Evolutionary conservation across 1,140 invertebrate species (phyloP), one percentile per base, ranked within the genome.

Genomic region (Pectinophora gossypiella): DNA sequence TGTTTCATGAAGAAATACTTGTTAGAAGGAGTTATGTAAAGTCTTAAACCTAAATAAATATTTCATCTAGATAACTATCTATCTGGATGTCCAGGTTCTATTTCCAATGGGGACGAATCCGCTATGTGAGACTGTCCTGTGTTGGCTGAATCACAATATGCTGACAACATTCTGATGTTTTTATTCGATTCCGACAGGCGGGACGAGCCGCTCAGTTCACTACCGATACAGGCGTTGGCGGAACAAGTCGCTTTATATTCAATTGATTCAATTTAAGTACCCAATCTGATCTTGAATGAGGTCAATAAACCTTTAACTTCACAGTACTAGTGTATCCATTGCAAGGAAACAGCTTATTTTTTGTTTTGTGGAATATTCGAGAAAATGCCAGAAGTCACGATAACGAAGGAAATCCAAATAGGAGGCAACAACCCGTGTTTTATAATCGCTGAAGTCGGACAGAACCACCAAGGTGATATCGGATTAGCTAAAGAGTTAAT

Each of bases 361-460:
- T 74, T n/a, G n/a, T 60, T 76, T 59, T 82, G 81, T 87, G 79
- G 73, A 69, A 68, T 44, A 58, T 42, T 38, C 38, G 50, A 42
- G 42, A 83, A 76, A 48, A 85, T 83, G 81, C 74, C 78, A 13
- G 81, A 85, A 77, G 82, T 87, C 40, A 81, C 73, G 59, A 84
- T 85, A 63, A 84, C 70, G 4, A 76, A 77, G 15, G 72, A 87
- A 19, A 77, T 87, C 40, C 76, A 70, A 68, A 61, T 85, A 46
- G 83, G 81, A 56, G 76, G 71, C 49, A 61, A 63, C 57, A 74
- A 86, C 64, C 82, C 80, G 22, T 88, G 85, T 67, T 95, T 95
- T 83, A 90, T 95, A 38, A 93, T 96, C 48, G 94, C 94, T 42
- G 94, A 96, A 90, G 93, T 95, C 62, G 94, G 94, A 27, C 94